Conservation (phyloP, 2,797 vertebrate genomes). For the Antennarius maculatus region DNA sequence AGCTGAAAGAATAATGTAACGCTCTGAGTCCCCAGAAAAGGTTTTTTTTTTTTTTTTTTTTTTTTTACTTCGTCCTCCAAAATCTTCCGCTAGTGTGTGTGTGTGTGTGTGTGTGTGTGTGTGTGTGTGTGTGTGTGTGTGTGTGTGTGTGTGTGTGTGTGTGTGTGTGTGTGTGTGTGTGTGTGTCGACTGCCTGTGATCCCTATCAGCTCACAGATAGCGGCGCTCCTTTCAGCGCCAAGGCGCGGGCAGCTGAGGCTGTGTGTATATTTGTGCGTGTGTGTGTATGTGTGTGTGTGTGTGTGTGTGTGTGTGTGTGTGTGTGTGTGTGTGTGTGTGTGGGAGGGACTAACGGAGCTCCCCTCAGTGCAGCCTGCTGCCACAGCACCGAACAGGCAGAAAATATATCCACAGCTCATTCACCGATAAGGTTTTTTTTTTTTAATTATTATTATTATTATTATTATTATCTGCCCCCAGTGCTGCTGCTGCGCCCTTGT, state of each 20-base stretch:
- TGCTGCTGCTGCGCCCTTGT: conserved; percentile 9
- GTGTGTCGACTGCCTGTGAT: conserved; percentile 58
- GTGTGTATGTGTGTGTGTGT: no score
- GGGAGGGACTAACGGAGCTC: conserved; percentile 74
- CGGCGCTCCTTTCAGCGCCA: conserved; percentile 68
- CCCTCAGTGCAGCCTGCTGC: conserved; percentile 44
- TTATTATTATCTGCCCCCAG: conserved; percentile 8
- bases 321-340: conserved; percentile 26
- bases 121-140: conserved; percentile 43
- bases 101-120: conserved; percentile 42
- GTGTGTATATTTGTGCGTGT: conserved; percentile 65
- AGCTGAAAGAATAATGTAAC: no score
- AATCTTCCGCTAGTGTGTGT: not conserved
- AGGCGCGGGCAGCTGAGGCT: conserved; percentile 52
- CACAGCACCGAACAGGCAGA: conserved; percentile 52
- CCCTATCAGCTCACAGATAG: conserved; percentile 65
- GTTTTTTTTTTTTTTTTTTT: not conserved
- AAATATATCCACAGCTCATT: conserved; percentile 22
- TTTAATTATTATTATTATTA: no score
- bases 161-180: conserved; percentile 31
- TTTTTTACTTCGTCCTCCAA: conserved; percentile 28
- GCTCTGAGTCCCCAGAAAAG: no score
- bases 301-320: no score
- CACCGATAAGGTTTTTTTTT: conserved; percentile 42
- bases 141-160: conserved; percentile 41